phyloP scores from a whole-genome alignment of 1,140 invertebrate genomes.

The Drosophila orena region DNA sequence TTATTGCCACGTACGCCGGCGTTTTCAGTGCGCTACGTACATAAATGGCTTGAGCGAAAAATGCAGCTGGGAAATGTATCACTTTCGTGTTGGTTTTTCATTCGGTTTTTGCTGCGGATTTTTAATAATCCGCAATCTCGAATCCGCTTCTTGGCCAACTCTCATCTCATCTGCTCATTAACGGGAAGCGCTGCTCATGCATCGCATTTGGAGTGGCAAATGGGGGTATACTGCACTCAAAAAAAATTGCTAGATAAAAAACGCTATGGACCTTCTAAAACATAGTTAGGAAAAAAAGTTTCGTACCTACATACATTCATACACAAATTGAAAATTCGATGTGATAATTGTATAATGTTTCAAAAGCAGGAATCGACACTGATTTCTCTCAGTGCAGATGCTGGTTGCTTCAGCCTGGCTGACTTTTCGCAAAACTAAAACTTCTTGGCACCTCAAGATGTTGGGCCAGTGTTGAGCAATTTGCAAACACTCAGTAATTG shows the following conservation, averaged over 20 bases:
- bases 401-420: constrained; percentile 44
- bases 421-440: constrained; percentile 42
- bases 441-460: constrained; percentile 59
- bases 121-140: constrained; percentile 49
- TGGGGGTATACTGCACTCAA: background rate
- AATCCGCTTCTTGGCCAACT: constrained; percentile 43
- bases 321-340: too few relatives aligned
- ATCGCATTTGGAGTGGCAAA: constrained; percentile 29
- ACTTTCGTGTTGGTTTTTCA: background rate
- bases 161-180: constrained; percentile 46
- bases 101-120: constrained; percentile 12
- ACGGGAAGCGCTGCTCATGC: constrained; percentile 54
- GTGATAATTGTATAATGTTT: too few relatives aligned
- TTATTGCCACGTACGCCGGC: constrained; percentile 34
- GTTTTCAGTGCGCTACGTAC: constrained; percentile 10
- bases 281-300: too few relatives aligned
- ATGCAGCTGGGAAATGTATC: constrained; percentile 25
- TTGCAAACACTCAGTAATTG: constrained; percentile 49
- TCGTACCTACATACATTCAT: too few relatives aligned
- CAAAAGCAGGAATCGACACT: too few relatives aligned
- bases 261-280: too few relatives aligned
- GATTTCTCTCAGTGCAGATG: constrained; percentile 11
- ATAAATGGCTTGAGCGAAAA: constrained; percentile 31
- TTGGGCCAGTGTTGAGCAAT: constrained; percentile 32
- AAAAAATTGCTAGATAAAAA: background rate